phyloP scores from a whole-genome alignment of 2,797 vertebrate genomes.

The Macrochelys suwanniensis region DNA sequence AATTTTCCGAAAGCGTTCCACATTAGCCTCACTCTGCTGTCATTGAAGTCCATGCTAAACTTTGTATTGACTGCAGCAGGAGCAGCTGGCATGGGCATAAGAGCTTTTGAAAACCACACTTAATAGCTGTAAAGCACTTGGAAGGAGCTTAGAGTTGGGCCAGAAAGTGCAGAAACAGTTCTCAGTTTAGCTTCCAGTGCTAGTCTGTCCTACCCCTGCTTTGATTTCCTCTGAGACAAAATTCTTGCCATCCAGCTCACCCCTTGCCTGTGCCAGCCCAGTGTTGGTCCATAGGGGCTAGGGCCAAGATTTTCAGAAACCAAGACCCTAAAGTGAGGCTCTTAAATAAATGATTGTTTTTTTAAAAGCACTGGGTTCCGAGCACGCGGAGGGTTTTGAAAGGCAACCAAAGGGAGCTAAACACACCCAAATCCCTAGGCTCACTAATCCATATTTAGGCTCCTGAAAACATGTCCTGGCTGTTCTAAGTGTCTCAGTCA shows the following conservation, averaged over 20 bases:
- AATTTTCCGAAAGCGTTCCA: neutral
- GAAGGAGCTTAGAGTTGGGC: accelerated
- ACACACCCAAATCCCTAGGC: accelerated
- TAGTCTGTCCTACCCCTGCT: accelerated
- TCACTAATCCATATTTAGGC: neutral
- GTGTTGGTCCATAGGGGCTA: neutral
- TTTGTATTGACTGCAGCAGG: neutral
- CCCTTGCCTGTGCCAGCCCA: neutral
- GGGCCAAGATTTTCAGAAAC: neutral
- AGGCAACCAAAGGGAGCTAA: no score
- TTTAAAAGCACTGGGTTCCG: neutral
- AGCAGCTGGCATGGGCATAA: accelerated
- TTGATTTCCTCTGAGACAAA: neutral
- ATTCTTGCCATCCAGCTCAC: neutral
- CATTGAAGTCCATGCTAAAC: neutral
- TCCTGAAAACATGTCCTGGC: no score
- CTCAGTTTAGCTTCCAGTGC: accelerated
- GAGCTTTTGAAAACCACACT: neutral
- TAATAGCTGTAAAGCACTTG: accelerated
- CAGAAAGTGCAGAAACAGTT: neutral
- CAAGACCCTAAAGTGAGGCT: no score
- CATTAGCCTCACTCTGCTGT: neutral
- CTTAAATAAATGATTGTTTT: neutral
- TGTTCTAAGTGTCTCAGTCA: neutral
- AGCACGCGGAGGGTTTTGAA: neutral